Evolutionary conservation across 92 coral and sea anemone genomes (phyloP).

Genomic region (Hydrozoanthus gracilis): DNA sequence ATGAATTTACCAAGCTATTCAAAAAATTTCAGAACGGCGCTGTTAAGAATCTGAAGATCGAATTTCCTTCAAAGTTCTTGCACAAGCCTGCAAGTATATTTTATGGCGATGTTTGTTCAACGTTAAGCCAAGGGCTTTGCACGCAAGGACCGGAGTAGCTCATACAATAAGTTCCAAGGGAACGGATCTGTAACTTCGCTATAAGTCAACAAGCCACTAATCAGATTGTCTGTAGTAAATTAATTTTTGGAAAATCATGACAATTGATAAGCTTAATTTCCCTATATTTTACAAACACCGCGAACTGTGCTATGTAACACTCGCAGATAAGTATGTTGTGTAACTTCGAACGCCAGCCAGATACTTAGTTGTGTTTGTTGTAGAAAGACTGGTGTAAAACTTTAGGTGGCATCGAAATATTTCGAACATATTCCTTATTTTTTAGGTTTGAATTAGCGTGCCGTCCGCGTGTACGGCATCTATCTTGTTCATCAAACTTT

Average conservation of each 20-base stretch:
- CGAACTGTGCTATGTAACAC: too few relatives aligned
- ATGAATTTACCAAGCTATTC: too few relatives aligned
- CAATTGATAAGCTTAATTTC: background rate
- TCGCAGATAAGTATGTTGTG: too few relatives aligned
- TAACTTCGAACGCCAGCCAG: too few relatives aligned
- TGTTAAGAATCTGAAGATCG: background rate
- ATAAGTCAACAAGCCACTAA: constrained; percentile 17
- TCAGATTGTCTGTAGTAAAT: constrained; percentile 14
- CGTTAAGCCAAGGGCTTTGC: background rate
- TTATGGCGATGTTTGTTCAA: background rate
- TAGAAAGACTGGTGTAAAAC: too few relatives aligned
- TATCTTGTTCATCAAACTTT: background rate
- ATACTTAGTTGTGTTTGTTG: too few relatives aligned
- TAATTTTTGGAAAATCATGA: constrained; percentile 2
- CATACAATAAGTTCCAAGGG: background rate
- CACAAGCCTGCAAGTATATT: background rate
- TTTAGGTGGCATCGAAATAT: too few relatives aligned
- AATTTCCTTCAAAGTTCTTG: background rate
- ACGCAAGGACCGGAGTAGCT: background rate
- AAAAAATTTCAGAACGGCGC: too few relatives aligned
- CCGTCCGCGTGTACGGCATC: background rate
- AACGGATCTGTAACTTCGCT: background rate
- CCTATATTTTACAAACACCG: background rate
- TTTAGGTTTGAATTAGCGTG: background rate
- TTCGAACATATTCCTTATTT: background rate